These are phyloP conservation scores for Megaceryle maxima DNA, from an alignment of 2,113 vertebrate genomes.

Conservation along the genomic window DNA sequence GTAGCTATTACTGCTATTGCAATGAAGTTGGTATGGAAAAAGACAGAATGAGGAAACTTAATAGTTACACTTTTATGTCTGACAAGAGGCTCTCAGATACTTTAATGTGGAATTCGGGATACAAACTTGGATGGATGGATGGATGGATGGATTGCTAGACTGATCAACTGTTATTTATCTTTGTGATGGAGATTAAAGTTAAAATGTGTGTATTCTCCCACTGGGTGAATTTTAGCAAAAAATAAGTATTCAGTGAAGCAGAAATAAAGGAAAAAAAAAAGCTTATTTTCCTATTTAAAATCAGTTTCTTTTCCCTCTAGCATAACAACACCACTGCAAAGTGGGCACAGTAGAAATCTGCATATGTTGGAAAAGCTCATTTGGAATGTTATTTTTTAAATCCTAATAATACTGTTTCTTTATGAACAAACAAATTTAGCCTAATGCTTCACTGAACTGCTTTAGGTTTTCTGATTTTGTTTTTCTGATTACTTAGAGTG, in stretches of 20 bases:
- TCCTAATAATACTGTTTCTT: background rate
- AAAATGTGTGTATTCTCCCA: background rate
- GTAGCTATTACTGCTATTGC: background rate
- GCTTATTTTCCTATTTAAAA: background rate
- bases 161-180: background rate
- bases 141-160: background rate
- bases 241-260: background rate
- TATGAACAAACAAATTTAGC: background rate
- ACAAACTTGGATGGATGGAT: background rate
- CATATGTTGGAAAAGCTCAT: background rate
- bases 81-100: background rate
- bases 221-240: constrained; percentile 7
- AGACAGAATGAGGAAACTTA: background rate
- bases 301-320: background rate
- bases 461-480: background rate
- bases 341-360: background rate
- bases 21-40: background rate
- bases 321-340: background rate
- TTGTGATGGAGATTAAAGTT: background rate
- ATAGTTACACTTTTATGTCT: background rate
- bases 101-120: background rate
- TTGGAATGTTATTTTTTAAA: background rate
- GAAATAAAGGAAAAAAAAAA: background rate
- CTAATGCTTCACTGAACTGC: background rate
- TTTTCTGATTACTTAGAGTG: background rate